Evolutionary conservation across 1,140 invertebrate species (phyloP), one percentile per base, ranked within the genome.

Genomic region (Arion vulgaris): DNA sequence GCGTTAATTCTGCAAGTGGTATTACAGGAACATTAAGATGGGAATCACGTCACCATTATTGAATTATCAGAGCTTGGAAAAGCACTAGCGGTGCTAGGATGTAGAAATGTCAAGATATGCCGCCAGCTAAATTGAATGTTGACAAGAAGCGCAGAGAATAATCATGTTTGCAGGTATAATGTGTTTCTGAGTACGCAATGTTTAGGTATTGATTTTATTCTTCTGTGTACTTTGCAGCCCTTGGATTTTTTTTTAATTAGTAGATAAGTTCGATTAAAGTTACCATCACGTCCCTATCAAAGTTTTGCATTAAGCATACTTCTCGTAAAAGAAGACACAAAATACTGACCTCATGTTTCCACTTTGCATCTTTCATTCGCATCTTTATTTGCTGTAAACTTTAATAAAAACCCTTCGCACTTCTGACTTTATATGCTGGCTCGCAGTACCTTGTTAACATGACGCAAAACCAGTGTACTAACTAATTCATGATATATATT

Each of bases 1-100:
- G 23, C 53, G 23, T 57, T 19, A 57, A 11, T 11, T 57, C 53
- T 57, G 17, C 23, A 19, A 23, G 19, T n/a, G 53, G 26, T 19
- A 23, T 57, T 57, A 1, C 53, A 57, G 53, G 53, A 57, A 57
- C 26, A 19, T 57, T n/a, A 23, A 53, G 28, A 53, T 17, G 23
- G 32, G 39, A 79, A 17, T n/a, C 76, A 66, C 34, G 76, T 45
- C 32, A 62, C n/a, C 78, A 51, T 45, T 41, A 62, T 28, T 49
- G 36, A 38, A 28, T 68, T 32, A 51, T 19, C 34, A 5, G 62
- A 15, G 36, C 7, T 68, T 68, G n/a, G 36, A 38, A 80, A 36
- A 41, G 57, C 62, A 23, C 4, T 51, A 49, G 26, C 19, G 57
- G 53, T 32, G 66, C 78, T 28, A 34, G 39, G 36, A 69, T 51